phyloP scores from a whole-genome alignment of 2,797 vertebrate genomes.

The Macropodus opercularis region DNA sequence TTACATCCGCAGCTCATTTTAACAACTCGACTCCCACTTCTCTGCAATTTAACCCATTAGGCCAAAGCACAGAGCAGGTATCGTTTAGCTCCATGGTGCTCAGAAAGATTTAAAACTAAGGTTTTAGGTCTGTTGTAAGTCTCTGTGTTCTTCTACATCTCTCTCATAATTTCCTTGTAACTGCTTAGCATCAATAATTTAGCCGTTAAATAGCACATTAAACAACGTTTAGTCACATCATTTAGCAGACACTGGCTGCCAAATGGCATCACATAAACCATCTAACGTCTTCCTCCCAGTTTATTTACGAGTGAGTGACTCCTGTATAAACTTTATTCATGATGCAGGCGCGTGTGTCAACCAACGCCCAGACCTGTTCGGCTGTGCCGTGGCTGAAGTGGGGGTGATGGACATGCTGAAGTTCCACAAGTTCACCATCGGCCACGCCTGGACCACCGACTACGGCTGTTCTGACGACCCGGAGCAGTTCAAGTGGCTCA shows the following conservation, averaged over 20 bases:
- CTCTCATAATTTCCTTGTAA: conserved; percentile 47
- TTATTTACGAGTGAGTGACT: conserved; percentile 33
- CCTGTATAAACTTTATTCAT: conserved; percentile 1
- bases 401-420: conserved; percentile 86
- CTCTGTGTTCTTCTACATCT: conserved; percentile 9
- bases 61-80: neutral
- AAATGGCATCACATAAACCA: conserved; percentile 48
- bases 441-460: conserved; percentile 85
- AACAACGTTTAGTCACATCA: conserved; percentile 47
- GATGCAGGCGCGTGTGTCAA: conserved; percentile 78
- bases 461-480: conserved; percentile 81
- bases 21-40: conserved; percentile 4
- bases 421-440: conserved; percentile 86
- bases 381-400: conserved; percentile 81
- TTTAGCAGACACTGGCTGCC: conserved; percentile 46
- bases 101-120: neutral
- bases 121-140: neutral
- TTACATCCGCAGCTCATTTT: neutral
- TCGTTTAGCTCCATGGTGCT: neutral
- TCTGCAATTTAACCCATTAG: neutral
- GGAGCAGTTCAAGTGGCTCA: conserved; percentile 81
- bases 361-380: conserved; percentile 82
- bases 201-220: conserved; percentile 63
- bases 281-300: conserved; percentile 31
- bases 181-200: conserved; percentile 54